These are phyloP conservation scores for Linurgus olivaceus DNA, from an alignment of 2,797 vertebrate species.

Conservation along the genomic window DNA sequence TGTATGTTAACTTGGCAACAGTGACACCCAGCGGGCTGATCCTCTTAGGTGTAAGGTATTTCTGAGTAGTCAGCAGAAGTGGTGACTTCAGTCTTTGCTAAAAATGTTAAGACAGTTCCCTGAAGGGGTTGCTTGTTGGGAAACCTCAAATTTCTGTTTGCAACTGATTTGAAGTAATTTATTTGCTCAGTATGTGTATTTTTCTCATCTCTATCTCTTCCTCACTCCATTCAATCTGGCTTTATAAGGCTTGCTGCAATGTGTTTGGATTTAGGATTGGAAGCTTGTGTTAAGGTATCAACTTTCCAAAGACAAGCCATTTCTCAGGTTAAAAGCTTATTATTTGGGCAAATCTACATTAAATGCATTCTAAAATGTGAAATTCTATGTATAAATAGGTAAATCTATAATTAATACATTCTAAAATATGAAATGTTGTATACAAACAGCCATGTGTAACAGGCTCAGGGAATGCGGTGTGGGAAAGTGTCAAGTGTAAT, in stretches of 20 bases:
- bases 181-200: background rate
- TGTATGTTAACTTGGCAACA: background rate
- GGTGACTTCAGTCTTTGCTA: background rate
- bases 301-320: background rate
- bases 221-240: background rate
- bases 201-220: background rate
- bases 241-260: rapidly evolving
- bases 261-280: background rate
- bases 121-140: background rate
- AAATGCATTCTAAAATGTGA: background rate
- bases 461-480: background rate
- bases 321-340: background rate
- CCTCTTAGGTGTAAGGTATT: background rate
- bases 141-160: background rate
- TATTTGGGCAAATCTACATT: background rate
- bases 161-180: background rate
- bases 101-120: background rate
- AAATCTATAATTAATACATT: background rate
- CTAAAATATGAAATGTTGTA: background rate
- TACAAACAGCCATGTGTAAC: background rate
- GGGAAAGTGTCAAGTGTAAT: background rate
- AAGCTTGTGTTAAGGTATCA: background rate
- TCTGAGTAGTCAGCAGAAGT: background rate
- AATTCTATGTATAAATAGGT: background rate
- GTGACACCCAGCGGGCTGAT: conserved; percentile 37